Evolutionary conservation across 2,113 vertebrate species (phyloP).

Genomic region (Deroptyus accipitrinus): DNA sequence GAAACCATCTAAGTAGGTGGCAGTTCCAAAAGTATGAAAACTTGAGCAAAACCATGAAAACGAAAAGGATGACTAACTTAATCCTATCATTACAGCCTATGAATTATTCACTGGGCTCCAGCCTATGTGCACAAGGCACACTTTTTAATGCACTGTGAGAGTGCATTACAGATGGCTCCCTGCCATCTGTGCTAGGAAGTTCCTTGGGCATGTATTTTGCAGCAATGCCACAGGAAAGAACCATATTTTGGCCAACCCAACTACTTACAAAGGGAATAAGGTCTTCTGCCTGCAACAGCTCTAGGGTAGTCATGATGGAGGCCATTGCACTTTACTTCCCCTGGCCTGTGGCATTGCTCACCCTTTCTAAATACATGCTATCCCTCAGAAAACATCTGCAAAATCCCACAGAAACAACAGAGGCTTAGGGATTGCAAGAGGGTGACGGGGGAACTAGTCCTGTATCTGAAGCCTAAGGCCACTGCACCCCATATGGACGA

Average conservation of each 20-base stretch:
- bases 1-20: not conserved
- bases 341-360: not conserved
- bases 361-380: not conserved
- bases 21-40: not conserved
- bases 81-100: not conserved
- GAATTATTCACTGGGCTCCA: not conserved
- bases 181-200: not conserved
- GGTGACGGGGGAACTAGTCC: not conserved
- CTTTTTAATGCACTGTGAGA: not conserved
- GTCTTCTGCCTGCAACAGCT: not conserved
- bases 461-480: not conserved
- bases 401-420: not conserved
- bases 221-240: not conserved
- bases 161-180: not conserved
- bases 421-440: not conserved
- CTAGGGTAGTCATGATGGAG: not conserved
- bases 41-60: not conserved
- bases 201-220: not conserved
- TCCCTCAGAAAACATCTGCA: not conserved
- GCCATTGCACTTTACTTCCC: not conserved
- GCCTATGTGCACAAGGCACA: rapidly evolving
- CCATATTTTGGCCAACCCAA: not conserved
- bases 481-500: rapidly evolving
- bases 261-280: not conserved
- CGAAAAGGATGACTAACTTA: not conserved